Evolutionary conservation across 2,113 vertebrate species (phyloP), one percentile per base, ranked within the genome.

Genomic region (Vimba vimba): DNA sequence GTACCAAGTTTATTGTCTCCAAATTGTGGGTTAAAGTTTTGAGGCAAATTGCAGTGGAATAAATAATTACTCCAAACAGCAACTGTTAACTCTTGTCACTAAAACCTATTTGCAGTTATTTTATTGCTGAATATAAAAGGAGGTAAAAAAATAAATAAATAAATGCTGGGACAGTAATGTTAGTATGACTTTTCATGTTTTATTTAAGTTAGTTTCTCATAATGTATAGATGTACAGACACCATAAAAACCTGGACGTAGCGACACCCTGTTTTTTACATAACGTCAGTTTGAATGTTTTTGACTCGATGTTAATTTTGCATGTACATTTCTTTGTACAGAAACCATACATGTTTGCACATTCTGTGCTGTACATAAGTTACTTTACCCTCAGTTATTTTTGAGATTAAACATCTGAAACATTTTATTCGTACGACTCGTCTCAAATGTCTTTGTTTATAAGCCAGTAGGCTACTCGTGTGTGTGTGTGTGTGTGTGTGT

Each of bases 261-360:
- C 62, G n/a, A 33, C 21, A 62, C 76, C 68, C 7, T 73, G 47
- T 30, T 87, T 85, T 87, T n/a, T 85, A 87, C 85, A 96, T 94
- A 93, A 83, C 77, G 84, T 90, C 87, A 79, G 85, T 87, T 82
- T 47, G 79, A 85, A 89, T 79, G 71, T 84, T 84, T 87, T 80
- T 71, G 75, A 52, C 78, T 82, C 39, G 1, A 47, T 79, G 6
- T 75, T 95, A 92, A 91, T 93, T 96, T 96, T 96, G 95, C 95
- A 96, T 96, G 96, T 97, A 96, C 94, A 96, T 96, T 96, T 96
- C 95, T 96, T 95, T 97, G 96, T 97, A 97, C 95, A 97, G 94
- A 94, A 94, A 94, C 80, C 27, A 93, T 94, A 82, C 74, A 88
- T 96, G 95, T 96, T 96, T 96, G 94, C 95, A 94, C 93, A 93